Evolutionary conservation across 1,140 invertebrate species (phyloP).

Genomic region (Ceratosolen solmsi): DNA sequence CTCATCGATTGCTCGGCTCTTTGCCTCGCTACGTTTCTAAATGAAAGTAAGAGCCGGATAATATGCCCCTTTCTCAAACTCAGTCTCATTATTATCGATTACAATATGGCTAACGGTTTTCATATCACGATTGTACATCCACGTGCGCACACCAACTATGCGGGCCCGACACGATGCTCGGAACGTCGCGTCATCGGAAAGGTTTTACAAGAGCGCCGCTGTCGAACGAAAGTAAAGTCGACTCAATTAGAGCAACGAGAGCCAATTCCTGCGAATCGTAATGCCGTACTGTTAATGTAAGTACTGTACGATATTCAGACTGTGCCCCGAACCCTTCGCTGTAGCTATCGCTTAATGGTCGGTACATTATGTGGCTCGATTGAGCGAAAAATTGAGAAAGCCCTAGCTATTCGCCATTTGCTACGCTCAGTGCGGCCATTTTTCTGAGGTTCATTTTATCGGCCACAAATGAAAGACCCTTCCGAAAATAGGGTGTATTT

Average conservation of each 20-base stretch:
- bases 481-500: neutral
- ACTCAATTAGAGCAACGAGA: slow-evolving; percentile 43
- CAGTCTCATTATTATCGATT: neutral
- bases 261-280: slow-evolving; percentile 35
- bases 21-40: neutral
- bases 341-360: neutral
- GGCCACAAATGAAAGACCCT: neutral
- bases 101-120: neutral
- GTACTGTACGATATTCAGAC: neutral
- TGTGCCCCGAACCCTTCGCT: neutral
- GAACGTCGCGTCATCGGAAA: neutral
- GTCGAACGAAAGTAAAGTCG: slow-evolving; percentile 28
- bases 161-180: neutral
- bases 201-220: neutral
- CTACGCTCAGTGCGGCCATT: neutral
- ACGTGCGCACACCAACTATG: neutral
- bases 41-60: neutral
- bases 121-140: neutral
- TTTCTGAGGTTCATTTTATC: neutral
- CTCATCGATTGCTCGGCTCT: neutral
- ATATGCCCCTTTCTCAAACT: neutral
- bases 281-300: neutral
- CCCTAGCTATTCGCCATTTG: neutral
- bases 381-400: slow-evolving; percentile 1
- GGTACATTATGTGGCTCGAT: neutral